Conservation (phyloP, 2,113 vertebrate genomes). For the Heterocephalus glaber region DNA sequence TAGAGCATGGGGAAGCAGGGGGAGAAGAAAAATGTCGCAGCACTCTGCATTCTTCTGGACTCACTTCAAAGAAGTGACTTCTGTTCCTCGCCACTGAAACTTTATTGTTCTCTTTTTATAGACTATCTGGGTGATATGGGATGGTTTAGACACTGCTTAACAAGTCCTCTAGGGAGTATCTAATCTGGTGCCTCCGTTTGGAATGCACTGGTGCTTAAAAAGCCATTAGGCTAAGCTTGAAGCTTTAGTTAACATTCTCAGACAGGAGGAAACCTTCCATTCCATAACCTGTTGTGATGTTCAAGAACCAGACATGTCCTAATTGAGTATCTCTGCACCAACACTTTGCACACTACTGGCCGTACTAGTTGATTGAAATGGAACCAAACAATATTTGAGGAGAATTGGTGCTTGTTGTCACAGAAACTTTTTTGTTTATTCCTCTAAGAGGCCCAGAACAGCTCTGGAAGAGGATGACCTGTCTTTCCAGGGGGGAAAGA, state of each 20-base stretch:
- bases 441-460: neutral
- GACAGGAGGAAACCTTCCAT: slow-evolving; percentile 60
- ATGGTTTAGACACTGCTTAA: slow-evolving; percentile 57
- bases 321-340: neutral
- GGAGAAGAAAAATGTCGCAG: neutral
- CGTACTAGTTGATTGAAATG: neutral
- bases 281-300: slow-evolving; percentile 9
- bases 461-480: neutral
- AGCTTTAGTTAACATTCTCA: slow-evolving; percentile 64
- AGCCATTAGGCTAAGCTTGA: slow-evolving; percentile 50
- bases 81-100: slow-evolving; percentile 1
- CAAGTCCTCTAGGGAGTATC: neutral
- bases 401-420: neutral
- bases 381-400: neutral
- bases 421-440: neutral
- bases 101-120: slow-evolving; percentile 64
- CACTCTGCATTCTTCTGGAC: neutral
- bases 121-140: slow-evolving; percentile 47
- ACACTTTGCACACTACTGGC: neutral
- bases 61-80: slow-evolving; percentile 45
- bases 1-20: neutral
- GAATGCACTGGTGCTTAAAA: slow-evolving; percentile 61
- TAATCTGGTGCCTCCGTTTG: slow-evolving; percentile 65
- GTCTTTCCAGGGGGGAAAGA: slow-evolving; percentile 34
- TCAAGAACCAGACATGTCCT: neutral